Evolutionary conservation across 92 coral and sea anemone species (phyloP), one percentile per base, ranked within the genome.

Genomic region (Zoanthus solanderi): DNA sequence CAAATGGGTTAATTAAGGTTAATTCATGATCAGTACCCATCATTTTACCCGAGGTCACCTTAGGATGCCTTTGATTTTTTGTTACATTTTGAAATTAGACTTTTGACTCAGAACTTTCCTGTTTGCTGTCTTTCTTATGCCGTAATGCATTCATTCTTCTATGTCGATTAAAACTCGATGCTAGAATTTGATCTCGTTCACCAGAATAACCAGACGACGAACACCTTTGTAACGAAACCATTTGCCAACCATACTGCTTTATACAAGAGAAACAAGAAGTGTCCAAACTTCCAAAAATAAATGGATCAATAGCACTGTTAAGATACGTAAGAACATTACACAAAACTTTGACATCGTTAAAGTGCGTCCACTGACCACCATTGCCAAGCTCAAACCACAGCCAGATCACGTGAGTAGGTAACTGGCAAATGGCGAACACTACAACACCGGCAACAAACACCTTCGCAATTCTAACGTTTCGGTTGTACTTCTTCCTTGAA

Each of bases 281-380:
- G 54, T 90, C 71, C 57, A 88, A 71, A 16, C 90, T 89, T 17
- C 98, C 98, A 47, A 95, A 92, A 16, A 93, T 93, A 86, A 95
- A 95, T 37, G 98, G 98, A 68, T 95, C 93, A 17, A 93, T 88
- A 3, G 94, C 92, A 72, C 96, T 93, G 83, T 95, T 93, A 6
- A 88, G 90, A 83, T 95, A 95, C 16, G 91, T 87, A 66, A 95
- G 75, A 7, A 88, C 90, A 48, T 85, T 89, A 5, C 92, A 89
- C 77, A 93, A 88, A 1, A 90, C 81, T 63, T 78, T 61, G 14
- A 88, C 83, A 52, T 91, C 85, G 5, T 50, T 16, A 54, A 91
- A 94, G 66, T 88, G 72, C 14, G 56, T 53, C 92, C 92, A 87
- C 6, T 91, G 68, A 0, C 72, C 81, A 7, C 93, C 95, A 52